Evolutionary conservation across 2,888 invertebrate genomes (phyloP).

Genomic region (Taphrorychus bicolor): DNA sequence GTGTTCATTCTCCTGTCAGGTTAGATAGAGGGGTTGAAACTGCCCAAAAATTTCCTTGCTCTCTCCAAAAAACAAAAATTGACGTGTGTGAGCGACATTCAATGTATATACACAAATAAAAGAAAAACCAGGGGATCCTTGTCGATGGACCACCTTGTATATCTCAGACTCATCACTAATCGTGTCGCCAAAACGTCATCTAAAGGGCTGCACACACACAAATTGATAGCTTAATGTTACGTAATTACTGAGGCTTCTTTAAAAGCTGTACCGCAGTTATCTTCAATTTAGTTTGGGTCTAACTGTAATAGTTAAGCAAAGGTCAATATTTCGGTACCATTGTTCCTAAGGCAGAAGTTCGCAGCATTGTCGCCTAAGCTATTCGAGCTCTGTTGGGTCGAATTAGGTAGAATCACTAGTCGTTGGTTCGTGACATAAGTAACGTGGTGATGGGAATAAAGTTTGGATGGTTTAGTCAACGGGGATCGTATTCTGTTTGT

Average conservation of each 20-base stretch:
- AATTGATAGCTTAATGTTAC: neutral
- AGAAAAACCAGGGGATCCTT: too few species aligned
- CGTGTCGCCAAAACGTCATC: neutral
- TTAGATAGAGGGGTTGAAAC: too few species aligned
- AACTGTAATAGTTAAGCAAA: too few species aligned
- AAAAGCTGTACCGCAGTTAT: neutral
- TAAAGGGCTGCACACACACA: neutral
- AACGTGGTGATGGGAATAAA: constrained; percentile 18
- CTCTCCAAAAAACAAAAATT: too few species aligned
- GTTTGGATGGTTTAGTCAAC: constrained; percentile 9
- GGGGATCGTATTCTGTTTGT: constrained; percentile 18
- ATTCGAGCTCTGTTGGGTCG: neutral
- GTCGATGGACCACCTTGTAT: too few species aligned
- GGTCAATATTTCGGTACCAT: neutral
- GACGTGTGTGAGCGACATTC: too few species aligned
- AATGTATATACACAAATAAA: too few species aligned
- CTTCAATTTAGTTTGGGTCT: neutral
- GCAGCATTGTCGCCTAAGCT: neutral
- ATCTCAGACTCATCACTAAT: too few species aligned
- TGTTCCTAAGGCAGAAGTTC: neutral
- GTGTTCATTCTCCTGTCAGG: too few species aligned
- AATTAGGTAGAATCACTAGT: neutral
- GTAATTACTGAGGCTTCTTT: neutral
- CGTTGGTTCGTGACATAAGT: neutral
- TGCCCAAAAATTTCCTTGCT: too few species aligned